These are phyloP conservation scores for Dryobota labecula DNA, from an alignment of 2,888 invertebrate genomes.

Conservation along the genomic window DNA sequence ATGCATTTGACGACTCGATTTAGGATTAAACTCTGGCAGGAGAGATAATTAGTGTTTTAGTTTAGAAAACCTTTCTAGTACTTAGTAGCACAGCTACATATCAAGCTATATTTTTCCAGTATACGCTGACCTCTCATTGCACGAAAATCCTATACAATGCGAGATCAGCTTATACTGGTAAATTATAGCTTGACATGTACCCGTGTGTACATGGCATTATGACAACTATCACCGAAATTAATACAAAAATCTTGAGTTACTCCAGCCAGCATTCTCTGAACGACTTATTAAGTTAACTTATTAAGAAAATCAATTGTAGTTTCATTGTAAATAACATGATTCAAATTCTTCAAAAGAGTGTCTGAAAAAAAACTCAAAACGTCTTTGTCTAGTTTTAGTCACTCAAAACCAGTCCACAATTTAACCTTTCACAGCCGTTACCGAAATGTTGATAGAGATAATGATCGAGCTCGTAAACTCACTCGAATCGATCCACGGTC, in stretches of 20 bases:
- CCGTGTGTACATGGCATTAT: too few relatives aligned
- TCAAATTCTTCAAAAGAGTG: conserved; percentile 17
- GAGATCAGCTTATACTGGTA: too few relatives aligned
- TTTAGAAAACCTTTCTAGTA: conserved; percentile 9
- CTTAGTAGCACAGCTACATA: too few relatives aligned
- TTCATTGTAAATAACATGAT: conserved; percentile 33
- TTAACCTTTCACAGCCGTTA: conserved; percentile 67
- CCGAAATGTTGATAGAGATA: conserved; percentile 75
- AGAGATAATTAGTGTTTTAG: not conserved
- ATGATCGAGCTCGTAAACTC: conserved; percentile 76
- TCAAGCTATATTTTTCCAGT: too few relatives aligned
- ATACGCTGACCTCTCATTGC: too few relatives aligned
- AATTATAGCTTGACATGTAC: too few relatives aligned
- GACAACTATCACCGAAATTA: conserved; percentile 2
- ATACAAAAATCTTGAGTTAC: conserved; percentile 10
- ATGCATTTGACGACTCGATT: conserved; percentile 31
- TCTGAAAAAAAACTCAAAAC: conserved; percentile 31
- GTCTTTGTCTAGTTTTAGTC: conserved; percentile 37
- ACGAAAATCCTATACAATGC: too few relatives aligned
- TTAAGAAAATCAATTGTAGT: conserved; percentile 24
- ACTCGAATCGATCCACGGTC: conserved; percentile 75
- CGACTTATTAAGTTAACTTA: conserved; percentile 8
- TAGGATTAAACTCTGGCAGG: conserved; percentile 7
- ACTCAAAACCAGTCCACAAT: conserved; percentile 56
- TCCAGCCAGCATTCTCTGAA: not conserved